These are phyloP conservation scores for Potamilus streckersoni DNA, from an alignment of 1,140 invertebrate species.

Conservation along the genomic window DNA sequence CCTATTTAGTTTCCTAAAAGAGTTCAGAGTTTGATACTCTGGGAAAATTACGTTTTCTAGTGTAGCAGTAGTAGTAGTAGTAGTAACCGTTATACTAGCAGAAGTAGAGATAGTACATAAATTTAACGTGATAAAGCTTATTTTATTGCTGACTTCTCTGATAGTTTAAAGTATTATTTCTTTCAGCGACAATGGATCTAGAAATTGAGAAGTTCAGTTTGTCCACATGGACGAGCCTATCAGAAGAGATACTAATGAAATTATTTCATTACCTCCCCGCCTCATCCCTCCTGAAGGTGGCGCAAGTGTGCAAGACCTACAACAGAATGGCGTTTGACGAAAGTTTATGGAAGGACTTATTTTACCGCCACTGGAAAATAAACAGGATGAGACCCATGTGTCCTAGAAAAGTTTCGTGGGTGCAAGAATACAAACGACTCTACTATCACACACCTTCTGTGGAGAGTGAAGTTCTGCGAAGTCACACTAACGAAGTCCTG, in stretches of 20 bases:
- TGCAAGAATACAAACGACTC: conserved; percentile 81
- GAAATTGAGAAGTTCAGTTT: conserved; percentile 13
- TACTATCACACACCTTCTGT: conserved; percentile 81
- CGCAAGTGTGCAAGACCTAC: conserved; percentile 50
- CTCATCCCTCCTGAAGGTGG: conserved; percentile 26
- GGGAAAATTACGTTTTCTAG: too few relatives aligned
- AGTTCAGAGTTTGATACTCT: too few relatives aligned
- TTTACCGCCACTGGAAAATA: conserved; percentile 73
- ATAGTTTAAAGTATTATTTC: too few relatives aligned
- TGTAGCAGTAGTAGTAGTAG: too few relatives aligned
- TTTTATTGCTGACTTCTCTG: too few relatives aligned
- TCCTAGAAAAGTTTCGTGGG: conserved; percentile 81
- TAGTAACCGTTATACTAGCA: too few relatives aligned
- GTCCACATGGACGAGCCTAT: conserved; percentile 65
- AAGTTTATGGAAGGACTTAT: conserved; percentile 64
- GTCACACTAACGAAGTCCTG: conserved; percentile 74
- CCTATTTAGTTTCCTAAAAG: too few relatives aligned
- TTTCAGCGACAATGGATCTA: background rate
- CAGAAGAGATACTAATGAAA: conserved; percentile 77
- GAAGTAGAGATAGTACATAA: too few relatives aligned
- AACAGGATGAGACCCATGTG: conserved; percentile 73
- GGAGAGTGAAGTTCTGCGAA: conserved; percentile 82
- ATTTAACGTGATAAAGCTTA: too few relatives aligned
- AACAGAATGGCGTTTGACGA: conserved; percentile 64
- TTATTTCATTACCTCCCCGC: conserved; percentile 77